Percentiles rank a stretch among this genome's conserved stretches.
These are phyloP conservation scores for Cyclophora albipunctata DNA, from an alignment of 2,888 invertebrate species.

Conservation along the genomic window DNA sequence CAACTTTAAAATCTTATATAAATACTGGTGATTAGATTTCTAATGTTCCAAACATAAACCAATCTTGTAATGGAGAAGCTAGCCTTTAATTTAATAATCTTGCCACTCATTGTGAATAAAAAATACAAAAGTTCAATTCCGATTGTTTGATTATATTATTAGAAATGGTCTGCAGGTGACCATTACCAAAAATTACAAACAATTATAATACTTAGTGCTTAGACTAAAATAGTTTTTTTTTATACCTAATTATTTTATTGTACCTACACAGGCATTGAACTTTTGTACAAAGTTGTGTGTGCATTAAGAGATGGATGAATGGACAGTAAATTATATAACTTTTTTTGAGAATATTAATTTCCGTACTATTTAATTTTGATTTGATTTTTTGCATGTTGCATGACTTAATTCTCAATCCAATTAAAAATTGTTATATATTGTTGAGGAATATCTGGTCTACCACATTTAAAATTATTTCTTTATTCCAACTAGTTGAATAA, in stretches of 20 bases:
- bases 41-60: too few relatives aligned
- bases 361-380: conserved; percentile 11
- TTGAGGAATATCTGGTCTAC: too few relatives aligned
- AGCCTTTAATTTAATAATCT: conserved; percentile 33
- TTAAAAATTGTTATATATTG: too few relatives aligned
- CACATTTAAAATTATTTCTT: conserved; percentile 31
- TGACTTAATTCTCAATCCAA: too few relatives aligned
- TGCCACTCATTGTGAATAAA: conserved; percentile 41
- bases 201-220: too few relatives aligned
- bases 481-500: conserved; percentile 52
- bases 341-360: background rate
- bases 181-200: too few relatives aligned
- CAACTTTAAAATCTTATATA: too few relatives aligned
- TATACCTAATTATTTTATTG: conserved; percentile 4
- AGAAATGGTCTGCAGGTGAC: too few relatives aligned
- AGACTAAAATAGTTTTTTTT: background rate
- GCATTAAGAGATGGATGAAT: conserved; percentile 9
- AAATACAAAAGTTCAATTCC: conserved; percentile 56
- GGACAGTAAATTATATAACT: too few relatives aligned
- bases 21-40: too few relatives aligned
- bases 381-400: too few relatives aligned
- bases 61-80: conserved; percentile 34
- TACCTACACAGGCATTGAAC: conserved; percentile 45
- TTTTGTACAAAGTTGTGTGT: conserved; percentile 65
- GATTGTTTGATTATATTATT: conserved; percentile 5